These are phyloP conservation scores for Trachurus trachurus DNA, from an alignment of 2,797 vertebrate genomes.

Conservation along the genomic window DNA sequence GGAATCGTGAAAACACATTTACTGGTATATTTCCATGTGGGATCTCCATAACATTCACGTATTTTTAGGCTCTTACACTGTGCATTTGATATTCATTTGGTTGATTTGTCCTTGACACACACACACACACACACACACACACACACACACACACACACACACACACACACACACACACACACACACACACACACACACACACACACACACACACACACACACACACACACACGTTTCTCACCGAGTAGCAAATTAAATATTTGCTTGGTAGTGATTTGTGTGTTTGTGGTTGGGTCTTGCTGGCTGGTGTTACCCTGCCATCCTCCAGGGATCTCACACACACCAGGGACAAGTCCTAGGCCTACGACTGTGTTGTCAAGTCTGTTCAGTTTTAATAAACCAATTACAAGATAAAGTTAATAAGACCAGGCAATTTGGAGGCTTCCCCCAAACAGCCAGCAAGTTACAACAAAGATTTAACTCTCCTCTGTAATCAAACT, in stretches of 20 bases:
- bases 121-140: slow-evolving; percentile 23
- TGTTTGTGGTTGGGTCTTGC: slow-evolving; percentile 44
- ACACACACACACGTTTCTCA: slow-evolving; percentile 27
- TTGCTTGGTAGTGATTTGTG: slow-evolving; percentile 47
- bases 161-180: slow-evolving; percentile 22
- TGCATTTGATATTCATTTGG: background rate
- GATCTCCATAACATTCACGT: background rate
- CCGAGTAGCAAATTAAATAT: slow-evolving; percentile 58
- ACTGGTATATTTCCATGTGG: background rate
- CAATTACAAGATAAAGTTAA: background rate
- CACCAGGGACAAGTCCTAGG: background rate
- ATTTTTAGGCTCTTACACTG: background rate
- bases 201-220: slow-evolving; percentile 20
- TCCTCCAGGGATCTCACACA: slow-evolving; percentile 39
- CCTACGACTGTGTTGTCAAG: no score
- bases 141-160: no score
- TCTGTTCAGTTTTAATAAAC: background rate
- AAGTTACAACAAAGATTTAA: background rate
- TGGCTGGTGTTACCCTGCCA: slow-evolving; percentile 27
- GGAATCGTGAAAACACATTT: no score
- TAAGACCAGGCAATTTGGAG: background rate
- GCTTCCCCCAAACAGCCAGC: background rate
- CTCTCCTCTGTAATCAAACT: no score
- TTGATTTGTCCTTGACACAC: background rate
- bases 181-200: background rate